A percentile compares a stretch with the other conserved stretches of the same genome.
phyloP scores from a whole-genome alignment of 2,888 invertebrate species.

The Galerucella nymphaeae region DNA sequence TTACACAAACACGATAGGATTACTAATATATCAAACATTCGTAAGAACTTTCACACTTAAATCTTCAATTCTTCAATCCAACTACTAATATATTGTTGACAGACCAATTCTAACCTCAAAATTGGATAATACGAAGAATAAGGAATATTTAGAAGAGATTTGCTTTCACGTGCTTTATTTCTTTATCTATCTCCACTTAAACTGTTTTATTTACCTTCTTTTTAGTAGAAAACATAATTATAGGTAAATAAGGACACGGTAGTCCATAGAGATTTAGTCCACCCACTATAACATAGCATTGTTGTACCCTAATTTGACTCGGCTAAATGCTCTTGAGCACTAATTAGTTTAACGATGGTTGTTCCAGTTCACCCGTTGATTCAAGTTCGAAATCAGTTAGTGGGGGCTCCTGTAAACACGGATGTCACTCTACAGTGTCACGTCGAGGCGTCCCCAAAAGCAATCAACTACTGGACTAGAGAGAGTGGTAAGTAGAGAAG shows the following conservation, averaged over 20 bases:
- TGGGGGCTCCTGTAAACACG: conserved; percentile 87
- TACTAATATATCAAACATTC: neutral
- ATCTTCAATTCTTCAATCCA: neutral
- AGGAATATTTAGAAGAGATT: too few relatives aligned
- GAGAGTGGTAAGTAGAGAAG: conserved; percentile 78
- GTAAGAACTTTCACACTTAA: neutral
- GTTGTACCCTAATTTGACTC: conserved; percentile 34
- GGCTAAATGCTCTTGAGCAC: conserved; percentile 37
- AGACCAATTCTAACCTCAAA: too few relatives aligned
- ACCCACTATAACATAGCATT: conserved; percentile 28
- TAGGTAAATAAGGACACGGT: neutral
- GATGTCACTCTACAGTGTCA: conserved; percentile 87
- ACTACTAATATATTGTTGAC: too few relatives aligned
- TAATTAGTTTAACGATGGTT: conserved; percentile 46
- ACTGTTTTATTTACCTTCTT: neutral
- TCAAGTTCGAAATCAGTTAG: conserved; percentile 93
- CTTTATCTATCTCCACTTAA: too few relatives aligned
- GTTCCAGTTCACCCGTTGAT: conserved; percentile 89
- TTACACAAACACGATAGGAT: neutral
- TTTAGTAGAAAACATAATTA: neutral
- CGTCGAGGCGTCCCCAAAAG: conserved; percentile 92
- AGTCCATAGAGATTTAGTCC: neutral
- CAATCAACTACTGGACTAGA: conserved; percentile 94
- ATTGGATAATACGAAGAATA: too few relatives aligned
- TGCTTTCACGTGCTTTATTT: too few relatives aligned